These are phyloP conservation scores for Hylia prasina DNA, from an alignment of 2,113 vertebrate genomes.

Conservation along the genomic window DNA sequence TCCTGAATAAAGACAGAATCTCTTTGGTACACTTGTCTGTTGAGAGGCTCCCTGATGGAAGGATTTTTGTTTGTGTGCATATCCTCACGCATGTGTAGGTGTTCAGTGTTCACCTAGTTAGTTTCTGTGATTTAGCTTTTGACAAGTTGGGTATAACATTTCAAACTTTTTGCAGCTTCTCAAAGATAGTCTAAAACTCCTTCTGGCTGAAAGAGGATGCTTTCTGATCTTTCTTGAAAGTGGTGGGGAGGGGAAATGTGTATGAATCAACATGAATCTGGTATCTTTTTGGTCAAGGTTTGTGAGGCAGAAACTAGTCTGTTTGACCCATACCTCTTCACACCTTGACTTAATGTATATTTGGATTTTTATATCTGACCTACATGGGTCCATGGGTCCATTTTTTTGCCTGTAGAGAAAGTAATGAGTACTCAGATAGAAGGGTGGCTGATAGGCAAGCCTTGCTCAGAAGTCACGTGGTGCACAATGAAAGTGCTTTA, in stretches of 20 bases:
- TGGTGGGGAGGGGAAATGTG: neutral
- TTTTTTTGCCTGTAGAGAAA: neutral
- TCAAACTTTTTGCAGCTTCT: neutral
- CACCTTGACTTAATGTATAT: neutral
- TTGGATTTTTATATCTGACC: neutral
- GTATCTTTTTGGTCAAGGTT: neutral
- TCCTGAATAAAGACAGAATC: neutral
- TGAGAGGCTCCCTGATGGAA: neutral
- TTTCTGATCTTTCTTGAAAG: neutral
- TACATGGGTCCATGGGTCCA: neutral
- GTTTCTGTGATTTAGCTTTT: neutral
- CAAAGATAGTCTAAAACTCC: neutral
- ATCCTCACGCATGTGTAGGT: neutral
- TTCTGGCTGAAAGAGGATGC: neutral
- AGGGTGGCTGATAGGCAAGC: neutral
- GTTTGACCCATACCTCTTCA: neutral
- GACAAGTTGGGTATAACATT: neutral
- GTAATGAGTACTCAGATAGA: neutral
- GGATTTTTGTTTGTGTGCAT: neutral
- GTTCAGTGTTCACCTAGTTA: neutral
- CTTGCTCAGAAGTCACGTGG: neutral
- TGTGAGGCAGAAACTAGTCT: neutral
- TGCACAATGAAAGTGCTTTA: neutral
- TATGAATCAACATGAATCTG: neutral
- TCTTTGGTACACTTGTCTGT: neutral